Evolutionary conservation across 1,140 invertebrate genomes (phyloP).

Genomic region (Phortica variegata): DNA sequence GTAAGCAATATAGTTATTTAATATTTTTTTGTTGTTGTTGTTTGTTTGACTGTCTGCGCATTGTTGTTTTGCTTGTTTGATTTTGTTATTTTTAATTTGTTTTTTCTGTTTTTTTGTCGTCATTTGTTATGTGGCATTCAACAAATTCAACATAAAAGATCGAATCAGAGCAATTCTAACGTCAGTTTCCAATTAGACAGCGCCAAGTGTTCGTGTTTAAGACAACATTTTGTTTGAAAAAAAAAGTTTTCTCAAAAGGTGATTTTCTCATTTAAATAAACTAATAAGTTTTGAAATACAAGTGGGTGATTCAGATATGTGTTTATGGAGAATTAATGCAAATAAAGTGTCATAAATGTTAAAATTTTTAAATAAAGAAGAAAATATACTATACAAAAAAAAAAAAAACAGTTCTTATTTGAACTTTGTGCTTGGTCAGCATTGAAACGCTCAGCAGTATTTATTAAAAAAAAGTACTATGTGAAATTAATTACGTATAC

Average conservation of each 20-base stretch:
- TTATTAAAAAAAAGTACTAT: too few relatives aligned
- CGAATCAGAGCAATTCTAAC: slow-evolving; percentile 38
- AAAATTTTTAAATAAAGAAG: slow-evolving; percentile 1
- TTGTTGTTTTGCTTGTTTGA: slow-evolving; percentile 1
- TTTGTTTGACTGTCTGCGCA: slow-evolving; percentile 25
- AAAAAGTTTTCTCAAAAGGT: too few relatives aligned
- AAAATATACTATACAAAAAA: not conserved
- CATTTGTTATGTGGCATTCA: slow-evolving; percentile 53
- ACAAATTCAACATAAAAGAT: slow-evolving; percentile 48
- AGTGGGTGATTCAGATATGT: slow-evolving; percentile 20
- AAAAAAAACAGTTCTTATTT: too few relatives aligned
- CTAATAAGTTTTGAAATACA: slow-evolving; percentile 7
- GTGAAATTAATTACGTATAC: slow-evolving; percentile 20
- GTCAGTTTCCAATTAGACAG: slow-evolving; percentile 41
- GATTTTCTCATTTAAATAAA: too few relatives aligned
- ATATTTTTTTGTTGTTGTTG: not conserved
- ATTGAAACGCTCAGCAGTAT: too few relatives aligned
- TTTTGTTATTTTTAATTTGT: slow-evolving; percentile 12
- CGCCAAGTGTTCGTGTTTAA: slow-evolving; percentile 31
- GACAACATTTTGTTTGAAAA: slow-evolving; percentile 10
- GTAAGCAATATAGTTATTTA: not conserved
- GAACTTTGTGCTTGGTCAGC: too few relatives aligned
- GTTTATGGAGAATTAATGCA: too few relatives aligned
- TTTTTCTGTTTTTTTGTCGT: slow-evolving; percentile 23
- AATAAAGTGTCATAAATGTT: too few relatives aligned